Base-by-base conservation (phyloP, 2,113 vertebrate genomes). In the Crotalus tigris region DNA sequence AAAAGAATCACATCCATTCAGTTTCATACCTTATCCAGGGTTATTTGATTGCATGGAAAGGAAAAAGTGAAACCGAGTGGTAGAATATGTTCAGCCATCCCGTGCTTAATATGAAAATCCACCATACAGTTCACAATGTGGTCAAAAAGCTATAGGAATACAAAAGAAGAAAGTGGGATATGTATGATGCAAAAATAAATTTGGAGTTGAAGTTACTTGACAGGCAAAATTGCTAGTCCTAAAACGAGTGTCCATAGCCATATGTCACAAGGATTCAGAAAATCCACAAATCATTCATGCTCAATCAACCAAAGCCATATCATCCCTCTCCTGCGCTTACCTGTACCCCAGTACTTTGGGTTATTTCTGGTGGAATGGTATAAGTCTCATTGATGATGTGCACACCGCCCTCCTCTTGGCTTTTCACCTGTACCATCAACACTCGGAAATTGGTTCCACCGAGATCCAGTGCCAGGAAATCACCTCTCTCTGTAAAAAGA, bases 401-500 rank as follows among this genome's bases (percentile, higher is more conserved):
- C 90, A 98, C 95, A 5, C 97, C 93, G 0, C 39, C 94, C n/a
- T 97, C 92, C 85, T 95, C 81, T 61, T 93, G 94, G 49, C 94
- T 95, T 1, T 26, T 1, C 90, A 98, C 97, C 0, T 24, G 96
- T 0, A 99, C 98, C 26, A 98, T 96, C 85, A 99, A 97, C 57
- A 99, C 98, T 0, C 98, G 97, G 96, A 99, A 99, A 95, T 99
- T 98, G 6, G 99, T 99, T 2, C 98, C 98, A 0, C 98, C 98
- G 0, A 99, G 96, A 91, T 99, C 98, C 96, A 99, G 61, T 0
- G 98, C 98, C 96, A 99, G 94, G 95, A 98, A 99, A 88, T 98
- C 96, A 0, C 98, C 99, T 91, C 92, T 97, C 90, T 99, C 99
- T 99, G 96, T 5, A 3, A 23, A 24, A 55, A 93, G 10, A 57